phyloP scores from a whole-genome alignment of 1,140 invertebrate species.

The Plutomurus gul region DNA sequence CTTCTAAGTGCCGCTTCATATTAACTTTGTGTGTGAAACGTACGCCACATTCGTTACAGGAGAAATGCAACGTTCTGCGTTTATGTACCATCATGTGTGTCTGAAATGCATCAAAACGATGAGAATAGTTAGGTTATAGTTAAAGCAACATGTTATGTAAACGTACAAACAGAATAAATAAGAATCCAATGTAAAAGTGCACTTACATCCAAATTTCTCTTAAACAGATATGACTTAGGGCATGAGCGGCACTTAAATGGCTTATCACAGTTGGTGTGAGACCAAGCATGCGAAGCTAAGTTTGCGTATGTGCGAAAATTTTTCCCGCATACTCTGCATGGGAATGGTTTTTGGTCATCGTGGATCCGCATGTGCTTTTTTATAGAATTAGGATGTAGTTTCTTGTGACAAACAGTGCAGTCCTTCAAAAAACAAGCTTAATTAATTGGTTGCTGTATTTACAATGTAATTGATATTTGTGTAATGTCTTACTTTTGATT shows the following conservation, averaged over 20 bases:
- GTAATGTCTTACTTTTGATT: constrained; percentile 59
- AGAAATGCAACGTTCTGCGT: constrained; percentile 62
- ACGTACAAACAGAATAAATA: no score
- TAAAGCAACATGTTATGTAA: no score
- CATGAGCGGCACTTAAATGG: constrained; percentile 79
- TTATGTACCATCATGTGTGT: constrained; percentile 51
- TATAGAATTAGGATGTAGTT: constrained; percentile 51
- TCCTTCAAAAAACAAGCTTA: constrained; percentile 35
- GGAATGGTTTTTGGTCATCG: constrained; percentile 68
- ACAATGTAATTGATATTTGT: not conserved
- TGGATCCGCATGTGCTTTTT: constrained; percentile 63
- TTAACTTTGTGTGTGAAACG: constrained; percentile 82
- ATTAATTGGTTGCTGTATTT: not conserved
- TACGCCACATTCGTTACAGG: constrained; percentile 90
- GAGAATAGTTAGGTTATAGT: not conserved
- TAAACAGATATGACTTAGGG: constrained; percentile 79
- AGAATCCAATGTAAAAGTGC: no score
- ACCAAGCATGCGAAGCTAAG: constrained; percentile 83
- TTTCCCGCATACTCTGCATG: constrained; percentile 81
- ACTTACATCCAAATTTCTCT: constrained; percentile 49
- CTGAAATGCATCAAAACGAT: constrained; percentile 38
- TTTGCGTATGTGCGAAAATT: constrained; percentile 87
- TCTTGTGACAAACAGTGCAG: constrained; percentile 50
- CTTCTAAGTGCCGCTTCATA: constrained; percentile 84
- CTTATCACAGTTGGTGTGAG: constrained; percentile 80